phyloP scores from a whole-genome alignment of 2,888 invertebrate genomes.

The Sarcophaga rosellei region DNA sequence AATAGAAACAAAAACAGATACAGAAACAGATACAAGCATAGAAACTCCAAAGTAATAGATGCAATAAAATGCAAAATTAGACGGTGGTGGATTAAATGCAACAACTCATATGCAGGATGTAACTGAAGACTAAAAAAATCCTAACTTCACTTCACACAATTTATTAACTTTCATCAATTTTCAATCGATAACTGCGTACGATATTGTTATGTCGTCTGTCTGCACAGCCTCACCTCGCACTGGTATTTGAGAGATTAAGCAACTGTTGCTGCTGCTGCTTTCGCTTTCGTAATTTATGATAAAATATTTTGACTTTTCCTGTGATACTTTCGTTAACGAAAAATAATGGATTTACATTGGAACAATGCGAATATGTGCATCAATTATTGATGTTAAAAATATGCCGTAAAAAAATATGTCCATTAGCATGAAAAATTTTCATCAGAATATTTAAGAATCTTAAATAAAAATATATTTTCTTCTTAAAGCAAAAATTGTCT shows the following conservation, averaged over 20 bases:
- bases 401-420: too few species aligned
- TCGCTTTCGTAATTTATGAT: constrained; percentile 46
- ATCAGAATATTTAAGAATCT: too few species aligned
- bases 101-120: background rate
- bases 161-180: constrained; percentile 61
- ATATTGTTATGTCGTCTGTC: background rate
- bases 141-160: constrained; percentile 9
- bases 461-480: too few species aligned
- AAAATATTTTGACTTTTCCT: background rate
- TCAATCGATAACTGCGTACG: constrained; percentile 36
- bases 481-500: too few species aligned
- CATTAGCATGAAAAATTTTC: too few species aligned
- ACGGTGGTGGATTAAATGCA: background rate
- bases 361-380: too few species aligned
- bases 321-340: background rate
- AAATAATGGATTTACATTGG: too few species aligned
- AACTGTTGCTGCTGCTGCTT: constrained; percentile 49
- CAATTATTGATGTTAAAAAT: too few species aligned
- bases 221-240: too few species aligned
- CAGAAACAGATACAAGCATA: background rate
- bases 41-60: background rate
- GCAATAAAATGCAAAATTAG: background rate
- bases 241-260: constrained; percentile 19
- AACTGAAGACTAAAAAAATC: too few species aligned
- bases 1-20: too few species aligned